Evolutionary conservation across 2,797 vertebrate species (phyloP).

Genomic region (Aulostomus chinensis): DNA sequence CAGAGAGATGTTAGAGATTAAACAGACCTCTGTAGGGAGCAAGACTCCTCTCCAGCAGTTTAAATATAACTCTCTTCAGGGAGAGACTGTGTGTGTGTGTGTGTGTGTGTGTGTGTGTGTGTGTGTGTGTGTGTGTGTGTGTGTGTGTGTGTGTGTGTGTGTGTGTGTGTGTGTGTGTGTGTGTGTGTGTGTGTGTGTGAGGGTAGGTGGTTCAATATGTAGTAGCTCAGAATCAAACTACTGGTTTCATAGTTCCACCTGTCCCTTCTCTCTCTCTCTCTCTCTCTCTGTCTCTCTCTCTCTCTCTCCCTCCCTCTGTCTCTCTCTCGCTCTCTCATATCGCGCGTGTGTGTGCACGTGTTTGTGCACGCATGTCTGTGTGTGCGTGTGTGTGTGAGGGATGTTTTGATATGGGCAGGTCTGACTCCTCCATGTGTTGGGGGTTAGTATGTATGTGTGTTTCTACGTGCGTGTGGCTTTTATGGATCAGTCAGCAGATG

Average conservation of each 20-base stretch:
- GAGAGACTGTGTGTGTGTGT: slow-evolving; percentile 51
- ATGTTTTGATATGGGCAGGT: slow-evolving; percentile 56
- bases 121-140: slow-evolving; percentile 29
- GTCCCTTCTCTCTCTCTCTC: neutral
- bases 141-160: slow-evolving; percentile 8
- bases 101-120: slow-evolving; percentile 24
- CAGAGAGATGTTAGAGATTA: slow-evolving; percentile 75
- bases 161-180: neutral
- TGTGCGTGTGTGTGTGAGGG: slow-evolving; percentile 37
- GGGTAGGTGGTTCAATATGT: slow-evolving; percentile 21
- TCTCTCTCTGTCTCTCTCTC: too few species aligned
- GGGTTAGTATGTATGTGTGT: slow-evolving; percentile 53
- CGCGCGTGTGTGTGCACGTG: too few species aligned
- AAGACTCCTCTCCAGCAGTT: slow-evolving; percentile 69
- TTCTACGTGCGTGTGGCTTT: slow-evolving; percentile 21
- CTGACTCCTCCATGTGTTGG: slow-evolving; percentile 69
- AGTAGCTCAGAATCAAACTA: slow-evolving; percentile 32
- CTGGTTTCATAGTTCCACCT: slow-evolving; percentile 17
- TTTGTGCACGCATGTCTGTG: too few species aligned
- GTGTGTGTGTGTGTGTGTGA: slow-evolving; percentile 7
- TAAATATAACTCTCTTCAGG: slow-evolving; percentile 74
- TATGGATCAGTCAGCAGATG: slow-evolving; percentile 45
- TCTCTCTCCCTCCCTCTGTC: too few species aligned
- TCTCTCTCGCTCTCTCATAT: too few species aligned
- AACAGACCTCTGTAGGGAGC: slow-evolving; percentile 73